Evolutionary conservation across 1,140 invertebrate species (phyloP).

Genomic region (Philopotamus ludificatus): DNA sequence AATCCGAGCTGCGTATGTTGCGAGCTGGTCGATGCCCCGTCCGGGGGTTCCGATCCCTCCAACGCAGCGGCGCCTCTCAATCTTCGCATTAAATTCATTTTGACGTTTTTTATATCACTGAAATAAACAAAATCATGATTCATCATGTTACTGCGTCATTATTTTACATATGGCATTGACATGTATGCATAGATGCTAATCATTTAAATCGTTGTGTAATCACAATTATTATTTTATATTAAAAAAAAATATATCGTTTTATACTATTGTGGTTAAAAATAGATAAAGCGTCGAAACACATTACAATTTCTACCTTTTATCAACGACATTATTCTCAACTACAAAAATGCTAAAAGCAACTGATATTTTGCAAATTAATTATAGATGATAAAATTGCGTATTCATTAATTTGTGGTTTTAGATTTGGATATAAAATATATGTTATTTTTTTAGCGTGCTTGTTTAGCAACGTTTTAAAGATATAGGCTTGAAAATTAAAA

Average conservation of each 20-base stretch:
- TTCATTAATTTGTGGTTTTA: no score
- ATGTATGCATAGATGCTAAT: not conserved
- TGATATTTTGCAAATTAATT: no score
- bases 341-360: no score
- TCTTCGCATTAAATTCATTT: constrained; percentile 86
- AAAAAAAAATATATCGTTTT: not conserved
- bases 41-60: constrained; percentile 48
- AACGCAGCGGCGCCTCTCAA: constrained; percentile 63
- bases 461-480: no score
- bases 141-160: not conserved
- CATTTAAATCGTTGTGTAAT: not conserved
- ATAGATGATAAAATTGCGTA: no score
- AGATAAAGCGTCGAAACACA: not conserved
- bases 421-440: no score
- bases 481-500: no score
- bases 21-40: constrained; percentile 57
- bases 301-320: no score
- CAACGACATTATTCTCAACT: no score
- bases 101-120: constrained; percentile 16
- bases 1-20: constrained; percentile 85
- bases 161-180: not conserved
- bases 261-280: not conserved
- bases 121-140: constrained; percentile 8
- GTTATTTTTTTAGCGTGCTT: no score
- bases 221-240: not conserved